A percentile compares a stretch with the other conserved stretches of the same genome.
Conservation (phyloP, 2,888 invertebrate genomes). For the Spatulosminthurus flaviceps region DNA sequence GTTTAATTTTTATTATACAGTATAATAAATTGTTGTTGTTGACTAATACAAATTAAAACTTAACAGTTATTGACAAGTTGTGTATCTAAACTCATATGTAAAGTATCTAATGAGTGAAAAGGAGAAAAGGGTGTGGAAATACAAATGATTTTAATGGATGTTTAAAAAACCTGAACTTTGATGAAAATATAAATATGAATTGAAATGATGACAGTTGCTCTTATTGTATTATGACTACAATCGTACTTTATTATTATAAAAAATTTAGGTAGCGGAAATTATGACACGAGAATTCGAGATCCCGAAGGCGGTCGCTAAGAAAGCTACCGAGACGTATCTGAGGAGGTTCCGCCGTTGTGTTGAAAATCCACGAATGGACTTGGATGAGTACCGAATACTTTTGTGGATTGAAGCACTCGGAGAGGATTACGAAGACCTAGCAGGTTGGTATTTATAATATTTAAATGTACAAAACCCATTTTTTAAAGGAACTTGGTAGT, state of each 20-base stretch:
- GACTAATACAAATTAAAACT: neutral
- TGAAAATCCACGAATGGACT: constrained; percentile 76
- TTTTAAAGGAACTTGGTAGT: no score
- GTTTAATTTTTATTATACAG: constrained; percentile 52
- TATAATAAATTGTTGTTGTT: neutral
- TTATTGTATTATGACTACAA: no score
- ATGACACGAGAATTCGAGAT: constrained; percentile 75
- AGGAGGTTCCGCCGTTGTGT: constrained; percentile 82
- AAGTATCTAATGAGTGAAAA: no score
- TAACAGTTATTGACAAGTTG: neutral
- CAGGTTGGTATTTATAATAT: constrained; percentile 69
- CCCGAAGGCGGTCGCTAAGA: constrained; percentile 72
- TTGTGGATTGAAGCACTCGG: constrained; percentile 83
- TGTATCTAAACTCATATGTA: no score
- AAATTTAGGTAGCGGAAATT: constrained; percentile 69
- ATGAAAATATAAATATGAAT: no score
- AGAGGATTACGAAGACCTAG: constrained; percentile 76
- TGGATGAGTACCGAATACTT: constrained; percentile 80
- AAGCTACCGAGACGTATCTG: constrained; percentile 76
- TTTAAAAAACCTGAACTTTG: no score
- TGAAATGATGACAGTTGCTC: no score
- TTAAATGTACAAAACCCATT: neutral
- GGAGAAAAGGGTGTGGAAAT: no score
- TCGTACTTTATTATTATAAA: constrained; percentile 33
- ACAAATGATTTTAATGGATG: no score